A percentile compares a stretch with the other conserved stretches of the same genome.
These are phyloP conservation scores for Drosophila buzzatii DNA, from an alignment of 2,888 invertebrate genomes.

Conservation along the genomic window DNA sequence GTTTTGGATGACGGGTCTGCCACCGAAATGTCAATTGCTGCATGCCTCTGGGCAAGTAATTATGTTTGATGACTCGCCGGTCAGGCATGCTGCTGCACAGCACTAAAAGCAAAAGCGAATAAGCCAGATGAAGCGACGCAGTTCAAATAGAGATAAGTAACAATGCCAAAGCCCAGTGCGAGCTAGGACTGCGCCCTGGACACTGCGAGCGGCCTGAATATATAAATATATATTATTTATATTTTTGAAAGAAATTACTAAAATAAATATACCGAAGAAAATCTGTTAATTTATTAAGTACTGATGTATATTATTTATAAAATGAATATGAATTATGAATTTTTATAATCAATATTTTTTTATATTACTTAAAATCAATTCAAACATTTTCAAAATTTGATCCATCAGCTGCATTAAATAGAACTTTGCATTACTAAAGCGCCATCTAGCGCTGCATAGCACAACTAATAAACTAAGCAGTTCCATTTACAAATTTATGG, in stretches of 20 bases:
- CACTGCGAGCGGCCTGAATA: too few species aligned
- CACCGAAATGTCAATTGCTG: slow-evolving; percentile 72
- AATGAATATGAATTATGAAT: too few species aligned
- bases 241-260: not conserved
- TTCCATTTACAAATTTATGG: slow-evolving; percentile 1
- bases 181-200: not conserved
- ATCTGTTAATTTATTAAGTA: too few species aligned
- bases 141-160: not conserved
- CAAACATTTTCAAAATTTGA: too few species aligned
- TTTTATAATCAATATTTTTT: too few species aligned
- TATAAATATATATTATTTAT: not conserved
- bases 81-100: slow-evolving; percentile 26
- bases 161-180: not conserved
- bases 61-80: slow-evolving; percentile 72
- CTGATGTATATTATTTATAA: too few species aligned
- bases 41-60: slow-evolving; percentile 76
- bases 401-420: too few species aligned
- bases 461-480: not conserved
- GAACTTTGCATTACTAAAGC: not conserved
- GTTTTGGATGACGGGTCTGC: slow-evolving; percentile 9
- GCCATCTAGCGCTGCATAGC: slow-evolving; percentile 5
- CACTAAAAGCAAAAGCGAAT: slow-evolving; percentile 35
- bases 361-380: too few species aligned
- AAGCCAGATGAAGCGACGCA: slow-evolving; percentile 32
- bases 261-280: not conserved